Evolutionary conservation across 2,888 invertebrate species (phyloP).

Genomic region (Cenopis cana): DNA sequence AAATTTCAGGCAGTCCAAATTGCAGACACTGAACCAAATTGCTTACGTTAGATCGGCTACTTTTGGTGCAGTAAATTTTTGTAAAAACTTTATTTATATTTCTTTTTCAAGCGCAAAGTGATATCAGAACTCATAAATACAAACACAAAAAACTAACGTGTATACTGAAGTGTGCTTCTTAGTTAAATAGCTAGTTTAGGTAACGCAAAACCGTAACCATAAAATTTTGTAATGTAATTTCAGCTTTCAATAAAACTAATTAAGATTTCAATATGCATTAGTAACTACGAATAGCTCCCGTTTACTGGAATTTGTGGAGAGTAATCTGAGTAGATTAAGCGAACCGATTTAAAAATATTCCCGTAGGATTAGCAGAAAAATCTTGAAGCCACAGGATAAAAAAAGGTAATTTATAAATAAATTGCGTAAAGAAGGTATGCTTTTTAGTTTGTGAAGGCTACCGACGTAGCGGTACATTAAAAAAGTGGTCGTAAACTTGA

Average conservation of each 20-base stretch:
- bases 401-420: slow-evolving; percentile 12
- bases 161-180: neutral
- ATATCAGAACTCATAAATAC: neutral
- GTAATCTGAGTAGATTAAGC: neutral
- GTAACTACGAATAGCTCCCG: neutral
- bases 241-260: neutral
- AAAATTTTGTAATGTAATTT: no score
- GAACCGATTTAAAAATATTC: slow-evolving; percentile 4
- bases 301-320: neutral
- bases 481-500: slow-evolving; percentile 26
- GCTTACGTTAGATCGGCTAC: slow-evolving; percentile 28
- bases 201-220: neutral
- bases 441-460: neutral
- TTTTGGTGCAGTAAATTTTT: neutral
- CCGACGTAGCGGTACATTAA: neutral
- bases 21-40: slow-evolving; percentile 39
- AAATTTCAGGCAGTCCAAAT: slow-evolving; percentile 36
- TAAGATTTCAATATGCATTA: neutral
- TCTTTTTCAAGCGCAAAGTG: neutral
- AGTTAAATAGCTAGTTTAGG: neutral
- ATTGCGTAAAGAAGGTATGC: neutral
- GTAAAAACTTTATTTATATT: neutral
- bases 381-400: slow-evolving; percentile 7
- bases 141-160: neutral
- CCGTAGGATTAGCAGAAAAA: neutral